phyloP scores from a whole-genome alignment of 2,113 vertebrate genomes.

The Anthoscopus minutus region DNA sequence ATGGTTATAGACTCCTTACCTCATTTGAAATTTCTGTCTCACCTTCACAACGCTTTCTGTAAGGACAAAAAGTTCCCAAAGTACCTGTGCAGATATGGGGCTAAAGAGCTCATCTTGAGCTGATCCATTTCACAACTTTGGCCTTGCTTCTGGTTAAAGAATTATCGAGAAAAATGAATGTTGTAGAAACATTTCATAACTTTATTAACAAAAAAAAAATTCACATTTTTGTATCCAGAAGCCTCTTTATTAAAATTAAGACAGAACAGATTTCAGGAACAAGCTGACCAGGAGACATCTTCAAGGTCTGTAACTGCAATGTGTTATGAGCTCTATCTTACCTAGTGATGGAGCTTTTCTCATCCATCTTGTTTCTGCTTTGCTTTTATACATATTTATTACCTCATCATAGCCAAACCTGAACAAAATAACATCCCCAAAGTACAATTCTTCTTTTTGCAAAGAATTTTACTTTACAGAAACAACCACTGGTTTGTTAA shows the following conservation, averaged over 20 bases:
- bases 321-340: neutral
- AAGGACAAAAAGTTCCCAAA: neutral
- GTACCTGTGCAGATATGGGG: neutral
- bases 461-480: constrained; percentile 45
- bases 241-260: neutral
- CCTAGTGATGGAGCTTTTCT: neutral
- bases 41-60: neutral
- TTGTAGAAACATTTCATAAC: fast-evolving
- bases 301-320: neutral
- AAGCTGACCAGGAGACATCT: neutral
- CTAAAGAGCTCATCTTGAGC: neutral
- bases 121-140: neutral
- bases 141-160: neutral
- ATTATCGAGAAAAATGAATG: neutral
- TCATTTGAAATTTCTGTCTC: neutral
- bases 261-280: neutral
- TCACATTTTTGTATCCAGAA: neutral
- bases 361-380: neutral
- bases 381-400: constrained; percentile 42
- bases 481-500: constrained; percentile 40
- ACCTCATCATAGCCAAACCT: constrained; percentile 9
- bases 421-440: neutral
- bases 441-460: neutral
- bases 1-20: neutral
- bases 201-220: fast-evolving